phyloP scores from a whole-genome alignment of 2,797 vertebrate genomes.

The Sebastes glaucus region DNA sequence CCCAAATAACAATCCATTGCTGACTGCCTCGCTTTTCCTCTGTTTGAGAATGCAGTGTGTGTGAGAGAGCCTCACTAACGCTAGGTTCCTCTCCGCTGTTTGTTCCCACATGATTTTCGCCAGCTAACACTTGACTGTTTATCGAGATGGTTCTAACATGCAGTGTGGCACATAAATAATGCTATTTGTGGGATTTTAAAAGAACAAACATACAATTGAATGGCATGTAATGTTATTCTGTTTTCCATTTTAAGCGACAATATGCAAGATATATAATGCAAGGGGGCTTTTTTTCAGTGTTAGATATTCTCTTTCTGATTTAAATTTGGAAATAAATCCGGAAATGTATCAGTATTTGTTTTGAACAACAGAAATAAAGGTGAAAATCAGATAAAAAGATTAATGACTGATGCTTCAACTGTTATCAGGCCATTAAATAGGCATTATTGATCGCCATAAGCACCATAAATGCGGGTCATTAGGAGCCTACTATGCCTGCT shows the following conservation, averaged over 20 bases:
- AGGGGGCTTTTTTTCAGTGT: neutral
- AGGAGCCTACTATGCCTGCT: too few relatives aligned
- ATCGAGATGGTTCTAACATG: neutral
- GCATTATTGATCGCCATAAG: too few relatives aligned
- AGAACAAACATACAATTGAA: neutral
- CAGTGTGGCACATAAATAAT: neutral
- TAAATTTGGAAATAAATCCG: neutral
- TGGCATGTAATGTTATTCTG: neutral
- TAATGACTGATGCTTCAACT: too few relatives aligned
- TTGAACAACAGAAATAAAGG: neutral
- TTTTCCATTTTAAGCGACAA: neutral
- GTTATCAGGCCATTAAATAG: too few relatives aligned
- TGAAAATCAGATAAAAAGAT: neutral
- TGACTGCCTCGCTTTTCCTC: conserved; percentile 76
- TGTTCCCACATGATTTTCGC: conserved; percentile 32
- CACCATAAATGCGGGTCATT: too few relatives aligned
- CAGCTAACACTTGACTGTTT: neutral
- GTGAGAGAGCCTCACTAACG: conserved; percentile 37
- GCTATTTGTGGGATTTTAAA: neutral
- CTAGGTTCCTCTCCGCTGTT: conserved; percentile 37
- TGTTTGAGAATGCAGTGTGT: conserved; percentile 68
- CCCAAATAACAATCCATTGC: conserved; percentile 86
- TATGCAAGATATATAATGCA: neutral
- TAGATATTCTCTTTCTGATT: neutral
- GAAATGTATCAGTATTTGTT: neutral